Evolutionary conservation across 2,113 vertebrate species (phyloP).

Genomic region (Coptodon bakossiorum): DNA sequence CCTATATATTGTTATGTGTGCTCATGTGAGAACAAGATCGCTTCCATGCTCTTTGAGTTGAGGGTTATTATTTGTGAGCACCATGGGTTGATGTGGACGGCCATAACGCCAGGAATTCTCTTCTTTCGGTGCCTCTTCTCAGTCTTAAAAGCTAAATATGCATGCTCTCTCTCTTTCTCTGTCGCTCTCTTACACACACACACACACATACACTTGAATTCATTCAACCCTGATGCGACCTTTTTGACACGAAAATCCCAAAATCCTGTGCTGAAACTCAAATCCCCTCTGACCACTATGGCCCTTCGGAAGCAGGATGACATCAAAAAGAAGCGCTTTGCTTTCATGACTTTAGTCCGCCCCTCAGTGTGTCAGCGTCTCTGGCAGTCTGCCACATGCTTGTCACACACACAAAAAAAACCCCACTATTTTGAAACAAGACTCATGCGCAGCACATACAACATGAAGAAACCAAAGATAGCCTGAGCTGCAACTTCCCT

Average conservation of each 20-base stretch:
- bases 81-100: constrained; percentile 1
- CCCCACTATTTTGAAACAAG: constrained; percentile 1
- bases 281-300: constrained; percentile 17
- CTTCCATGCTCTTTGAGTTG: not conserved
- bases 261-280: constrained; percentile 41
- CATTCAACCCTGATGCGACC: not conserved
- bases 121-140: constrained; percentile 1
- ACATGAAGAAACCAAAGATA: not conserved
- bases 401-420: not conserved
- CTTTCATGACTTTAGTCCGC: constrained; percentile 49
- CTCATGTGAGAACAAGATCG: constrained; percentile 9
- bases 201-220: not conserved
- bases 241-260: constrained; percentile 35
- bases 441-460: not conserved
- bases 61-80: constrained; percentile 35
- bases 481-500: not conserved
- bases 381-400: constrained; percentile 7
- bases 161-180: not conserved
- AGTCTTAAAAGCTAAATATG: constrained; percentile 17
- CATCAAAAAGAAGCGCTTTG: constrained; percentile 37
- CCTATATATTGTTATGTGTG: not conserved
- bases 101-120: constrained; percentile 21
- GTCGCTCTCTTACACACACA: not conserved
- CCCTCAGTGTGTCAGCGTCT: constrained; percentile 10
- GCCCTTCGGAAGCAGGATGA: not conserved